Base-by-base conservation (phyloP, 2,797 vertebrate species). In the Mallotus villosus region DNA sequence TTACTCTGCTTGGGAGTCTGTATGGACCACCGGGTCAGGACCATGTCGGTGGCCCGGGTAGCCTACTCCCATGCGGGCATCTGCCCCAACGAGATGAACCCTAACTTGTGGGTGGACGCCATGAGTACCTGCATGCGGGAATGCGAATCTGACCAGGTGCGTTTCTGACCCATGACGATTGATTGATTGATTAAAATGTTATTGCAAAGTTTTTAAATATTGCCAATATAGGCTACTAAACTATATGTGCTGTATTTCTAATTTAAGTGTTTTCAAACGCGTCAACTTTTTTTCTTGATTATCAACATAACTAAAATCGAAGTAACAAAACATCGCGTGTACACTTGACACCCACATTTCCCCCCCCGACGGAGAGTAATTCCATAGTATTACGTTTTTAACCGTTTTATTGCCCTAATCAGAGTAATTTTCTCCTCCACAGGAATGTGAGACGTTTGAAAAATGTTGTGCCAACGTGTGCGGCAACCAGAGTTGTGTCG, bases 21-120 rank as follows among this genome's bases (percentile, higher is more conserved):
- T 86, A 87, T 93, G 74, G 87, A 94, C 65, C 87, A 86, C 9
- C 85, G 90, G 60, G 87, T 85, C 37, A 80, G 71, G 78, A 93
- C 90, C 77, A 80, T 89, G 84, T 87, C 93, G 2, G 76, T 94
- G 16, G 92, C 95, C 1, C 92, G 92, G 0, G 77, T 93, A 76
- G 93, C 92, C 2, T 94, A 95, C 63, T 95, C 95, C 1, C 97
- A 99, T 0, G 93, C 95, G 1, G 98, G 98, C 67, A 94, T 99
- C 81, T 99, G 98, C 82, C 98, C 98, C 53, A 99, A 99, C 86
- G 97, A 99, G 83, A 95, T 99, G 95, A 99, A 97, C 88, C 97
- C 97, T 74, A 99, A 99, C 89, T 93, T 99, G 79, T 99, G 98
- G 98, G 98, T 99, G 67, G 98, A 99, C 0, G 97, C 98, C 0